Base-by-base conservation (phyloP, 2,113 vertebrate species). In the Osmerus mordax region DNA sequence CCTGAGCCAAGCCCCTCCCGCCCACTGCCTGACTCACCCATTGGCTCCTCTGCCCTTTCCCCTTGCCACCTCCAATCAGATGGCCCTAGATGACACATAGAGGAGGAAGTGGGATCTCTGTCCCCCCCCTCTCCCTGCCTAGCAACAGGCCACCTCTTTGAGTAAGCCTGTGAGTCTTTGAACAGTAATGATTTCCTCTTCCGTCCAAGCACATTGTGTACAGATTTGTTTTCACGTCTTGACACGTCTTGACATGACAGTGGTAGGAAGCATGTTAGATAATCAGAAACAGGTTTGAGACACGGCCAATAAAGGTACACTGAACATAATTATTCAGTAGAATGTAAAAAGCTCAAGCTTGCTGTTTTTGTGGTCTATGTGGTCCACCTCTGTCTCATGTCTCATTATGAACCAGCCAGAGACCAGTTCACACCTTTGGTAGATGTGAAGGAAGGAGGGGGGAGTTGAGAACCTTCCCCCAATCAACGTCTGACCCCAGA, bases 11-110 rank as follows among this genome's bases (percentile, higher is more conserved):
- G 79, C 84, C 82, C 86, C 87, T 83, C 58, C 78, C 79, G 78
- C 84, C 87, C 84, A 76, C 73, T 63, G 78, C 70, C 76, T 90
- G 78, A 87, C 87, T 87, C 87, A 83, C 70, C 80, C 81, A 85
- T 82, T 90, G 90, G 83, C 80, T 87, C 83, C 74, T 64, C 80
- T 79, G 84, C 87, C 78, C 78, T 73, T 79, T 90, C 81, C 85
- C 85, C 78, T 86, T 88, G 72, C 85, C 84, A 85, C 86, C 87
- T 86, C 87, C 87, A 86, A 88, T 91, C 90, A 84, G 74, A 79
- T 72, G 68, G 72, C 72, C 82, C 82, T 88, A 83, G 91, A 90
- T 91, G 90, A 92, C 90, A 88, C 83, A 70, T 66, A 88, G 87
- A 88, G 91, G 89, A 88, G 87, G 86, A 88, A 87, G 77, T 76